phyloP scores from a whole-genome alignment of 2,113 vertebrate species.

The Orientallactaga bullata region DNA sequence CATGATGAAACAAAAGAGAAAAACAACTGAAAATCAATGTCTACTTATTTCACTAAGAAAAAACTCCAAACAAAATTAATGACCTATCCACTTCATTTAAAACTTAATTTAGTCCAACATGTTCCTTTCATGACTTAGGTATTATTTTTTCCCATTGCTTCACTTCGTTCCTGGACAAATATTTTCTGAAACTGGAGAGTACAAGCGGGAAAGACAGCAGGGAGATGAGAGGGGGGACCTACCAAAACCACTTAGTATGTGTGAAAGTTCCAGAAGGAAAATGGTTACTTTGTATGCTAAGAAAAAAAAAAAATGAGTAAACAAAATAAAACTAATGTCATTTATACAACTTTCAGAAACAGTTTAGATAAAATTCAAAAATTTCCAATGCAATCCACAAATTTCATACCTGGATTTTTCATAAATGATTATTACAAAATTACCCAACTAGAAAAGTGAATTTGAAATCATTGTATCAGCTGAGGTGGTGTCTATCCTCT shows the following conservation, averaged over 20 bases:
- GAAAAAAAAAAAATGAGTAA: too few relatives aligned
- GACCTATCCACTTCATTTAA: not conserved
- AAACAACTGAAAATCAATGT: not conserved
- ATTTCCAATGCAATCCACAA: not conserved
- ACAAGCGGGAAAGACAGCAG: too few relatives aligned
- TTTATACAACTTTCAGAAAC: not conserved
- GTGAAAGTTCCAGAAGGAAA: too few relatives aligned
- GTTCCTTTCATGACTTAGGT: not conserved
- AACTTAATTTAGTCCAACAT: not conserved
- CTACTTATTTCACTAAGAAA: not conserved
- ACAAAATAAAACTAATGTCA: not conserved
- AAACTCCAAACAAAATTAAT: constrained; percentile 2
- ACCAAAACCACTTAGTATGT: too few relatives aligned
- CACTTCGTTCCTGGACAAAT: not conserved
- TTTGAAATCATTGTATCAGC: not conserved
- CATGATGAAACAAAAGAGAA: not conserved
- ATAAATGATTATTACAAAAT: not conserved
- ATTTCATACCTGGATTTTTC: not conserved
- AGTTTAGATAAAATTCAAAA: constrained; percentile 25
- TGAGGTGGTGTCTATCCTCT: not conserved
- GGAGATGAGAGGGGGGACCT: too few relatives aligned
- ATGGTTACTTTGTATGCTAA: too few relatives aligned
- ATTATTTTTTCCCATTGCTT: not conserved
- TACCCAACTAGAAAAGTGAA: not conserved
- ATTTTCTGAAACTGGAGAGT: not conserved